phyloP scores from a whole-genome alignment of 92 coral and sea anemone species.

The Porites cylindrica region DNA sequence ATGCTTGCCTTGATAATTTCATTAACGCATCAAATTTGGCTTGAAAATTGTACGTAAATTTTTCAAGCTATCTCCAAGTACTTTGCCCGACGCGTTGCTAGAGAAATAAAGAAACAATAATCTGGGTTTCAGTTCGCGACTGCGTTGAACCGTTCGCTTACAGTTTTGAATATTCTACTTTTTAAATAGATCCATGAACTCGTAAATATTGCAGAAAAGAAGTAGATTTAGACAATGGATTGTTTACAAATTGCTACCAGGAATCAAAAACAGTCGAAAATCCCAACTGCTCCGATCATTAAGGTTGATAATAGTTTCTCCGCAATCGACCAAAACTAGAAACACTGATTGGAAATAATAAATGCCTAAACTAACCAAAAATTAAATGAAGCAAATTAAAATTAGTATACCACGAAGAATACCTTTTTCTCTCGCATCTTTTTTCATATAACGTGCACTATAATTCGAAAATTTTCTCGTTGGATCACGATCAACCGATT shows the following conservation, averaged over 20 bases:
- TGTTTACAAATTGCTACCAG: conserved; percentile 59
- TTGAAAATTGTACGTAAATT: not conserved
- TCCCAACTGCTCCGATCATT: conserved; percentile 30
- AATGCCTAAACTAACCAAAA: not conserved
- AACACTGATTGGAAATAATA: conserved; percentile 2
- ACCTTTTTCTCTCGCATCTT: conserved; percentile 8
- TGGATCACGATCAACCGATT: not conserved
- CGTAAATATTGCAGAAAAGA: conserved; percentile 50
- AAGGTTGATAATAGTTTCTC: conserved; percentile 11
- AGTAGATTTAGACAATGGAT: conserved; percentile 52
- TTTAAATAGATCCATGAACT: conserved; percentile 14
- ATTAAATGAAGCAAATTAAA: not conserved
- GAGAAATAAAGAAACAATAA: not conserved
- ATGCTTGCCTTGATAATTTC: conserved; percentile 47
- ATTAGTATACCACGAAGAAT: not conserved
- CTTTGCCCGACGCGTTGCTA: not conserved
- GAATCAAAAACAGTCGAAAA: conserved; percentile 42
- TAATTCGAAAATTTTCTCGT: not conserved
- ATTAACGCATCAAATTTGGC: conserved; percentile 29
- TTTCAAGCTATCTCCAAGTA: not conserved
- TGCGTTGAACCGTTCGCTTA: not conserved
- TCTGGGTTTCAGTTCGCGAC: not conserved
- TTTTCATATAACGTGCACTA: not conserved
- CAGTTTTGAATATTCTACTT: conserved; percentile 5
- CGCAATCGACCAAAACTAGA: not conserved